Evolutionary conservation across 2,888 invertebrate genomes (phyloP), one percentile per base, ranked within the genome.

Genomic region (Drosophila vallismaia): DNA sequence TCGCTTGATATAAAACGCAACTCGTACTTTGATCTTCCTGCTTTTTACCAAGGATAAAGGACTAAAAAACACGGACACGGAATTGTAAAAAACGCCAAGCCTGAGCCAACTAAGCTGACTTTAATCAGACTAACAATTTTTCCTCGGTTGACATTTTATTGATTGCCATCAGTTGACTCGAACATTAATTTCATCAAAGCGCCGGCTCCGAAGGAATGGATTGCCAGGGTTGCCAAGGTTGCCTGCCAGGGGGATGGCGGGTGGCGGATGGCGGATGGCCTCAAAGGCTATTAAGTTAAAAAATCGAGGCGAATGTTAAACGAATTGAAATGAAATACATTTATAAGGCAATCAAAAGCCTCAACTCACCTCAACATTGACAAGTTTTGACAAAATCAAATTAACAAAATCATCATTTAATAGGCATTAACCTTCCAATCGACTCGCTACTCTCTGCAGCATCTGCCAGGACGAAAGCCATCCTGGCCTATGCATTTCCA

Each of bases 131-230:
- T 50, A 55, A 58, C 64, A 66, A 77, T 75, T 75, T 66, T 60
- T 50, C 66, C 62, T 45, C 9, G 56, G 46, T 54, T 77, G 79
- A 77, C 79, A 66, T 69, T 71, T 76, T 76, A 77, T 76, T 79
- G 76, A 77, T 76, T 79, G 76, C 74, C 69, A 56, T 49, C 63
- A 66, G 69, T 76, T 71, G 69, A 62, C 66, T 74, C 56, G 68
- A 53, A 66, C 71, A 77, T 77, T 76, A 77, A 77, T 79, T 77
- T 77, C 59, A 52, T 54, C 48, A 64, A 70, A 55, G 48, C 33
- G 36, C 14, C 9, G 28, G 9, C n/a, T 7, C 45, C 10, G 10
- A 46, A 14, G 38, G 42, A 8, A 10, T 31, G 38, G n/a, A 9
- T 8, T 9, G 7, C 33, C 33, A 33, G 31, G 31, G 31, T 31